Base-by-base conservation (phyloP, 2,113 vertebrate species). In the Anolis sagrei region DNA sequence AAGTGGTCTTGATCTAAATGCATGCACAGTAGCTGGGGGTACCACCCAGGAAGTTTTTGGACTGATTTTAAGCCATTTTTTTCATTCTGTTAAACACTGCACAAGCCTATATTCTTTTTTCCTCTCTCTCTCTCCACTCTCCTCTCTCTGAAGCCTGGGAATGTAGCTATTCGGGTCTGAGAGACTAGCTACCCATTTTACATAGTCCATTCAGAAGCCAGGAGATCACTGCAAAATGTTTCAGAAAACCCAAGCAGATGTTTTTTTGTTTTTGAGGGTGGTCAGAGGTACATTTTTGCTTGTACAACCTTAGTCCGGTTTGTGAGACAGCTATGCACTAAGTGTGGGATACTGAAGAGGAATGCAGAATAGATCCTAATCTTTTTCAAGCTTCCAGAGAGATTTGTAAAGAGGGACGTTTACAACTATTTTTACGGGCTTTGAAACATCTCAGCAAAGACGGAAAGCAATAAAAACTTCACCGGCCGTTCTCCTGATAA, bases 371-470 rank as follows among this genome's bases (percentile, higher is more conserved):
- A 90, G 73, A 76, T 92, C n/a, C 90, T 76, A 90, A 54, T 88
- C 0, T 79, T 25, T 89, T 91, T 74, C 51, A 14, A 7, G n/a
- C 83, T 93, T 92, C 66, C 62, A 70, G 58, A 74, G 70, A 86
- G 32, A 88, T 29, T 32, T 81, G 19, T 62, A 81, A 32, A 9
- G 79, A 14, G 16, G 81, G 36, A 51, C 74, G 4, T 81, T 90
- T n/a, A 90, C 7, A 78, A 72, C 0, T 1, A 83, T 74, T 93
- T 88, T 61, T 92, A 32, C 85, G 0, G 0, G 16, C 78, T 89
- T 70, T 89, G 79, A 94, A 88, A 86, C 18, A 87, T n/a, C 6
- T 83, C n/a, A 10, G 21, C 72, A 93, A 93, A 90, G 11, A 85
- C 5, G 82, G 84, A 85, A 85, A 85, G 70, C 48, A 72, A 83